Conservation (phyloP, 2,888 invertebrate species). For the Cyrtodaria siliqua region DNA sequence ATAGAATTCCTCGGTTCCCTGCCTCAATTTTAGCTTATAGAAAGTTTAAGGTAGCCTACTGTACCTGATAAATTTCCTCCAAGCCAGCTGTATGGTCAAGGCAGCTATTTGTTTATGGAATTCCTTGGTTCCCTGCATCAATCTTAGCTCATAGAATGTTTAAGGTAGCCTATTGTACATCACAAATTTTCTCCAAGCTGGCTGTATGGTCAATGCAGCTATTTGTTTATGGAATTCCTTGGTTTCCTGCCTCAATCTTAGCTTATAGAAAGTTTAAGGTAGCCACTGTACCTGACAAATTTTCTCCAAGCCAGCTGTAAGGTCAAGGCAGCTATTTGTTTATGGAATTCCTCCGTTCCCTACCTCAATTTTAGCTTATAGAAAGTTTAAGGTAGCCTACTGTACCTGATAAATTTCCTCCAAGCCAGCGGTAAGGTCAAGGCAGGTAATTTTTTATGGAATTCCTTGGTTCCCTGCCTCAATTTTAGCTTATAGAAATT, state of each 20-base stretch:
- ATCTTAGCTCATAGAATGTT: conserved; percentile 73
- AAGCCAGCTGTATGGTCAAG: conserved; percentile 83
- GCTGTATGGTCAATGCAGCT: too few species aligned
- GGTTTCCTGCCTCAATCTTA: too few species aligned
- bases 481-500: conserved; percentile 74
- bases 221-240: too few species aligned
- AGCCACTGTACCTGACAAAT: too few species aligned
- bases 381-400: neutral
- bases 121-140: conserved; percentile 79
- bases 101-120: conserved; percentile 83
- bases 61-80: conserved; percentile 83
- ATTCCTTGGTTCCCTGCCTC: conserved; percentile 79
- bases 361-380: conserved; percentile 61
- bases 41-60: neutral
- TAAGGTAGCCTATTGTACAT: too few species aligned
- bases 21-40: conserved; percentile 73
- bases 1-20: conserved; percentile 81
- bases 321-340: conserved; percentile 8
- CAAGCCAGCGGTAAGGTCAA: conserved; percentile 83
- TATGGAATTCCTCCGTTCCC: too few species aligned
- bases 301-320: conserved; percentile 52
- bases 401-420: conserved; percentile 82
- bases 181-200: too few species aligned
- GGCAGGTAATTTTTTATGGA: conserved; percentile 82
- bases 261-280: too few species aligned